Conservation (phyloP, 2,888 invertebrate species). For the Pyrochroa serraticornis region DNA sequence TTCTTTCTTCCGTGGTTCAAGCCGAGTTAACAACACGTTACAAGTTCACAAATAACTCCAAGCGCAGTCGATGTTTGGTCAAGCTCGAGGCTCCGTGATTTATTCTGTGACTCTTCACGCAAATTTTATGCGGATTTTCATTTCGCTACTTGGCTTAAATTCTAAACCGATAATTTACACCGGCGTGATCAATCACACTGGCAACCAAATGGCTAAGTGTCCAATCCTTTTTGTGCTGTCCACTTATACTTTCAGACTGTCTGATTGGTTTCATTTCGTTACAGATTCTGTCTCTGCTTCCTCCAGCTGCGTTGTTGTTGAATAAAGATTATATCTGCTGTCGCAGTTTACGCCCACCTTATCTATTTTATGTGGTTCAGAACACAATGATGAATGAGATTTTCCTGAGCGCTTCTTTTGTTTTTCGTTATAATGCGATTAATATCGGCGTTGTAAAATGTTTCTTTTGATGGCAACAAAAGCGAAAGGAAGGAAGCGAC, state of each 20-base stretch:
- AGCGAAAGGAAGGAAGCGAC: background rate
- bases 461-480: slow-evolving; percentile 7
- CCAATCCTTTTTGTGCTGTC: slow-evolving; percentile 26
- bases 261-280: slow-evolving; percentile 30
- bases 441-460: slow-evolving; percentile 23
- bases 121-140: background rate
- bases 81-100: too few relatives aligned
- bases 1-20: slow-evolving; percentile 2
- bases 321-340: slow-evolving; percentile 24
- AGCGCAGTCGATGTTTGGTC: background rate
- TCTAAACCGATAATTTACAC: slow-evolving; percentile 16
- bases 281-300: slow-evolving; percentile 32
- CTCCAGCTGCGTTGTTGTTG: slow-evolving; percentile 15
- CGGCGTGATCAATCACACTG: slow-evolving; percentile 42
- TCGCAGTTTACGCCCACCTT: slow-evolving; percentile 29
- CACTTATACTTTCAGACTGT: slow-evolving; percentile 16
- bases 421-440: slow-evolving; percentile 34
- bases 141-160: slow-evolving; percentile 5
- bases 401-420: slow-evolving; percentile 26
- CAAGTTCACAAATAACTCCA: slow-evolving; percentile 12
- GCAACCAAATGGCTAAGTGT: slow-evolving; percentile 40
- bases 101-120: too few relatives aligned
- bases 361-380: slow-evolving; percentile 35
- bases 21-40: slow-evolving; percentile 9
- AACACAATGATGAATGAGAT: slow-evolving; percentile 37